phyloP scores from a whole-genome alignment of 2,113 vertebrate genomes.

The Tychaedon coryphoeus region DNA sequence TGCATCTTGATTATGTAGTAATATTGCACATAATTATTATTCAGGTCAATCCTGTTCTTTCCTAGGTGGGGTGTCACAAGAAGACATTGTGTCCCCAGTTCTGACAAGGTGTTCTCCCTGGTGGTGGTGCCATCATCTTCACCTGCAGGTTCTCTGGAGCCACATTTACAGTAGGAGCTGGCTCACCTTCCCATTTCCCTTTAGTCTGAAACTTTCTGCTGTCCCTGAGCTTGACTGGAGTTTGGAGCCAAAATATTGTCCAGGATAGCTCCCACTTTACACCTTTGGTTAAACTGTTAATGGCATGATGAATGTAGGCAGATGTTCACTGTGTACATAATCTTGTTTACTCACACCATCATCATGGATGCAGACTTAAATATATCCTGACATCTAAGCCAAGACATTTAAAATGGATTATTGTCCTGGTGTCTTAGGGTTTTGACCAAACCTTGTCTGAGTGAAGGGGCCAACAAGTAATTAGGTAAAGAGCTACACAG shows the following conservation, averaged over 20 bases:
- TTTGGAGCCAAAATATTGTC: not conserved
- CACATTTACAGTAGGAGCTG: not conserved
- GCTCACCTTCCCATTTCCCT: not conserved
- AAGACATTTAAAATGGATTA: not conserved
- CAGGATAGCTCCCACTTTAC: not conserved
- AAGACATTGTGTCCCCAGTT: not conserved
- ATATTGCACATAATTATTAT: not conserved
- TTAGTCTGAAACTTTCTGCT: not conserved
- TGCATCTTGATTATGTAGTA: not conserved
- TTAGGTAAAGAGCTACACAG: not conserved
- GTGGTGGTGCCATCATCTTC: accelerated
- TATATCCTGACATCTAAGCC: not conserved
- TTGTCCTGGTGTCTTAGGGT: not conserved
- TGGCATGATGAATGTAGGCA: not conserved
- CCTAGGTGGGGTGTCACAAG: too few species aligned
- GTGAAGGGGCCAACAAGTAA: not conserved
- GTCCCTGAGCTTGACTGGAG: too few species aligned
- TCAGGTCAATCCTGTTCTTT: not conserved
- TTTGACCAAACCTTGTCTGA: not conserved
- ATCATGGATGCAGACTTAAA: not conserved
- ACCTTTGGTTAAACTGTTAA: not conserved
- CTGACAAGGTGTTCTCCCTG: not conserved
- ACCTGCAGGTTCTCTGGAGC: not conserved
- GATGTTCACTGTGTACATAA: not conserved
- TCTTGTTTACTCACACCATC: not conserved